Base-by-base conservation (phyloP, 2,888 invertebrate species). In the Drosophila bunnanda region DNA sequence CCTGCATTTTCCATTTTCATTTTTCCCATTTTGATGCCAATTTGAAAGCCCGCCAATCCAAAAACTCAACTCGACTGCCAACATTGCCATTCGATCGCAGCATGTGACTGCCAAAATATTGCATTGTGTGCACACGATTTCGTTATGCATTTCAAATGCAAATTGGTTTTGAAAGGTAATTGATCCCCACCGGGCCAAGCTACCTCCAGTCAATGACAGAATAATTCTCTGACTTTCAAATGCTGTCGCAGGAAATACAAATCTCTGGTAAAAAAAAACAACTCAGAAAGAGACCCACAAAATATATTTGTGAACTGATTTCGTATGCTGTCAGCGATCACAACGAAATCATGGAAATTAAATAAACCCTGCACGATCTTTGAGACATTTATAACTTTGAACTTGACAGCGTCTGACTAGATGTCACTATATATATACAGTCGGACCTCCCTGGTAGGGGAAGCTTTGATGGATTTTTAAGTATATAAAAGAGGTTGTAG, bases 341-440 rank as follows among this genome's bases (percentile, higher is more conserved):
- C 60, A 70, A 62, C 68, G 44, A 68, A 69, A 34, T 69, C 69
- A 65, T 55, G 64, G 64, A 80, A 71, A 80, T 79, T 71, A 76
- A 72, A 87, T 64, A 87, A 87, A 87, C 85, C 68, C 60, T 61
- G 78, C 88, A 87, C 80, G 73, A 68, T 67, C 70, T 44, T 41
- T 46, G 82, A 57, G 69, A 66, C 88, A 89, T 90, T 90, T 89
- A 88, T 90, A 80, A 78, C 83, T 89, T 85, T 88, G 90, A 90
- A 89, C 91, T 89, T 89, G 90, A 80, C 82, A 77, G 78, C 22
- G 39, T 13, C 68, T 22, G 54, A 46, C 56, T 36, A 66, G 68
- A 58, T 57, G 28, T 66, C 80, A 69, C 55, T 64, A 55, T 43
- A 41, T 43, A 41, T 5, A 32, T 60, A 59, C 59, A 60, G 59